phyloP scores from a whole-genome alignment of 2,888 invertebrate genomes.

The Agelastica alni region DNA sequence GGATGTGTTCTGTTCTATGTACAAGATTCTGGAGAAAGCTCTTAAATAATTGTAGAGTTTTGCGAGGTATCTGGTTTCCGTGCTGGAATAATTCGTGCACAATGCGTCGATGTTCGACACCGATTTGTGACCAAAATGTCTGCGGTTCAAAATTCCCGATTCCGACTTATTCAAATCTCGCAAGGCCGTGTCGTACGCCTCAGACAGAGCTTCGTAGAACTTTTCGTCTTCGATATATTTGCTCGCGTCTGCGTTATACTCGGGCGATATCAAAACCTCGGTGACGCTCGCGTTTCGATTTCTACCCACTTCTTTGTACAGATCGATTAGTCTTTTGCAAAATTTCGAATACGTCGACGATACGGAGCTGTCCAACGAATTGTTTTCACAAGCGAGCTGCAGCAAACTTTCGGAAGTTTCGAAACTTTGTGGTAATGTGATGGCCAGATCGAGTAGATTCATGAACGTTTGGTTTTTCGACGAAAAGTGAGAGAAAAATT shows the following conservation, averaged over 20 bases:
- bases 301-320: constrained; percentile 40
- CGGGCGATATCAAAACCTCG: constrained; percentile 44
- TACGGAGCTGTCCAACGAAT: constrained; percentile 32
- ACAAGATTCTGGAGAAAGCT: constrained; percentile 60
- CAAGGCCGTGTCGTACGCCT: constrained; percentile 59
- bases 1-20: constrained; percentile 49
- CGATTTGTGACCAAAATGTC: constrained; percentile 60
- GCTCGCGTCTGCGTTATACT: constrained; percentile 41
- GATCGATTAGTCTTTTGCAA: constrained; percentile 42
- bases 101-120: constrained; percentile 61
- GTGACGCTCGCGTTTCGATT: constrained; percentile 38
- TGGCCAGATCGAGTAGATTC: constrained; percentile 52
- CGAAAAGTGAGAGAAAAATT: constrained; percentile 43
- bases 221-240: constrained; percentile 39
- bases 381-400: constrained; percentile 39
- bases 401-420: constrained; percentile 46
- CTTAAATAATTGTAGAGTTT: constrained; percentile 65
- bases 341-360: constrained; percentile 44
- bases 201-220: constrained; percentile 50
- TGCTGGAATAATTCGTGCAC: constrained; percentile 45
- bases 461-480: constrained; percentile 53
- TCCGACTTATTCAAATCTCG: constrained; percentile 38
- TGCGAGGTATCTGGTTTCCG: constrained; percentile 55
- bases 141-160: constrained; percentile 56
- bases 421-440: constrained; percentile 45